A percentile compares a stretch with the other conserved stretches of the same genome.
Evolutionary conservation across 2,113 vertebrate species (phyloP).

Genomic region (Macaca mulatta): DNA sequence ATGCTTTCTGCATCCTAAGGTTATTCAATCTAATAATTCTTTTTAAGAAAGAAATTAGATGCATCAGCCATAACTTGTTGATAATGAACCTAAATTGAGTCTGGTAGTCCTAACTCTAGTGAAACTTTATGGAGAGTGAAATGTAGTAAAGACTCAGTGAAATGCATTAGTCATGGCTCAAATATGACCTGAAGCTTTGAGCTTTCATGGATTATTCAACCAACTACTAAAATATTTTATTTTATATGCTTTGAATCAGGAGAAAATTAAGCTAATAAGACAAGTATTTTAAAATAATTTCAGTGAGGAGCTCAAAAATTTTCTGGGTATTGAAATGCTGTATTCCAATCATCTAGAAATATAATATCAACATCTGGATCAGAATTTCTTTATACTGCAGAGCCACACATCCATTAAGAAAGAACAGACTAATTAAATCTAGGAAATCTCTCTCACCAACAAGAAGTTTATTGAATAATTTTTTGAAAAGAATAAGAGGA

Average conservation of each 20-base stretch:
- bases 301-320: background rate
- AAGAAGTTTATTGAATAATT: conserved; percentile 1
- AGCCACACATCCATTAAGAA: background rate
- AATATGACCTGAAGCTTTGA: background rate
- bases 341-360: background rate
- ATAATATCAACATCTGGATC: background rate
- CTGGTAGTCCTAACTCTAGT: conserved; percentile 10
- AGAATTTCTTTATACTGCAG: background rate
- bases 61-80: conserved; percentile 43
- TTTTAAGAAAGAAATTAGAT: conserved; percentile 59
- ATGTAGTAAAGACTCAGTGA: conserved; percentile 37
- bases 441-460: background rate
- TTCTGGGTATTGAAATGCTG: background rate
- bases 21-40: background rate
- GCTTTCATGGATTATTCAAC: conserved; percentile 2
- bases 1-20: background rate
- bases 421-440: background rate
- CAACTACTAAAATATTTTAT: background rate
- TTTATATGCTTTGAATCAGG: background rate
- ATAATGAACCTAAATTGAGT: conserved; percentile 50
- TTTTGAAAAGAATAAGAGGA: background rate
- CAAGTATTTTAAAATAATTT: background rate
- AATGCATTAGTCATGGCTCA: background rate
- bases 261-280: conserved; percentile 29
- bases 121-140: conserved; percentile 37